A percentile compares a stretch with the other conserved stretches of the same genome.
phyloP scores from a whole-genome alignment of 2,113 vertebrate species.

The Eurystomus gularis region DNA sequence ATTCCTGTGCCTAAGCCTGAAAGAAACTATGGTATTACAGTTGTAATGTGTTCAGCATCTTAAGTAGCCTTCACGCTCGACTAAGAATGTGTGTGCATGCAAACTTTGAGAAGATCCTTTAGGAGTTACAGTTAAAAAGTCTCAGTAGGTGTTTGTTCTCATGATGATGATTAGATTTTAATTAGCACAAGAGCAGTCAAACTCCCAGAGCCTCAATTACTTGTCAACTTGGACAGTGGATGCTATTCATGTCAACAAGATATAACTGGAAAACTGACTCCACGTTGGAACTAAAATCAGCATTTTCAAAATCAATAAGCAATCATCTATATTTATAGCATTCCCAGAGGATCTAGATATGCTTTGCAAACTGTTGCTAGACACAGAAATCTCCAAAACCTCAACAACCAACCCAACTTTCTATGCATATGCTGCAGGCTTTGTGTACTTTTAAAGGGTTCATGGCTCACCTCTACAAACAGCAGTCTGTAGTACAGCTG shows the following conservation, averaged over 20 bases:
- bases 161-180: conserved; percentile 57
- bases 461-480: not conserved
- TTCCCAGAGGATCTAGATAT: not conserved
- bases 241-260: conserved; percentile 34
- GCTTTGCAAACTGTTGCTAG: not conserved
- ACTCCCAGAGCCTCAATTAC: conserved; percentile 43
- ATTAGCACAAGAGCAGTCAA: conserved; percentile 35
- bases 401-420: not conserved
- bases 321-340: not conserved
- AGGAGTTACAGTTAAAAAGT: conserved; percentile 25
- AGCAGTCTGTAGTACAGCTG: not conserved
- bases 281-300: conserved; percentile 2
- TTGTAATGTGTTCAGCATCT: not conserved
- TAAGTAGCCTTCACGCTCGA: conserved; percentile 3
- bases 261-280: not conserved
- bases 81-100: not conserved
- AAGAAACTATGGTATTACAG: not conserved
- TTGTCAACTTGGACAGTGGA: not conserved
- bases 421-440: not conserved
- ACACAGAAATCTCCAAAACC: not conserved
- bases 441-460: not conserved
- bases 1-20: not conserved
- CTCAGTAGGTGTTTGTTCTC: conserved; percentile 49
- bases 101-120: conserved; percentile 1
- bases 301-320: not conserved